Evolutionary conservation across 2,797 vertebrate genomes (phyloP).

Genomic region (Myotis planiceps): DNA sequence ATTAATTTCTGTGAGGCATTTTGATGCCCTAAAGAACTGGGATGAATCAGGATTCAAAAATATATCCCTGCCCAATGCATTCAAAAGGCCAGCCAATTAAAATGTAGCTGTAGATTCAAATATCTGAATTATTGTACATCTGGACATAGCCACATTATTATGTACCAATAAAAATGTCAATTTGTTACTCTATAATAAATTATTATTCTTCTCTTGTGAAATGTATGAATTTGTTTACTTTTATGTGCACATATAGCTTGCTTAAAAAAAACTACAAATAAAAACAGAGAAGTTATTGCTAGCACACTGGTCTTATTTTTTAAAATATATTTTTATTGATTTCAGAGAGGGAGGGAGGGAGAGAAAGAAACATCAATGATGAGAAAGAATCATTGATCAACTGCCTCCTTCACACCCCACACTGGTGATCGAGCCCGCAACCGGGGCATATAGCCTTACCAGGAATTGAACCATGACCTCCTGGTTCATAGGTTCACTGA

Average conservation of each 20-base stretch:
- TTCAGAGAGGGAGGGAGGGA: too few relatives aligned
- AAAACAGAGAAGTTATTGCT: background rate
- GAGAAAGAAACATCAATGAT: too few relatives aligned
- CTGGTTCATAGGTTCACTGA: too few relatives aligned
- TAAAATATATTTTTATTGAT: too few relatives aligned
- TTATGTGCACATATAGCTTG: background rate
- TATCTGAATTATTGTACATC: background rate
- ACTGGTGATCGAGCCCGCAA: too few relatives aligned
- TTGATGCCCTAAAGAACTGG: background rate
- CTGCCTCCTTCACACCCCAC: too few relatives aligned
- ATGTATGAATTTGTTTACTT: background rate
- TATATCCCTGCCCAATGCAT: background rate
- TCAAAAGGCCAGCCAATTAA: background rate
- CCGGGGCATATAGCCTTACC: too few relatives aligned
- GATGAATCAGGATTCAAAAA: slow-evolving; percentile 24
- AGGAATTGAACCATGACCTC: too few relatives aligned
- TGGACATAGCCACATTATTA: background rate
- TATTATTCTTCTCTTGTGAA: background rate
- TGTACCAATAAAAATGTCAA: background rate
- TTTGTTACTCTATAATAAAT: background rate
- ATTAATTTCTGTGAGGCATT: slow-evolving; percentile 10
- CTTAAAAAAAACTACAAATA: background rate
- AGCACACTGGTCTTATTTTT: background rate
- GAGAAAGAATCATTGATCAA: too few relatives aligned
- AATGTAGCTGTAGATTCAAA: background rate